Evolutionary conservation across 92 coral and sea anemone species (phyloP), one percentile per base, ranked within the genome.

Genomic region (Siderastrea radians): DNA sequence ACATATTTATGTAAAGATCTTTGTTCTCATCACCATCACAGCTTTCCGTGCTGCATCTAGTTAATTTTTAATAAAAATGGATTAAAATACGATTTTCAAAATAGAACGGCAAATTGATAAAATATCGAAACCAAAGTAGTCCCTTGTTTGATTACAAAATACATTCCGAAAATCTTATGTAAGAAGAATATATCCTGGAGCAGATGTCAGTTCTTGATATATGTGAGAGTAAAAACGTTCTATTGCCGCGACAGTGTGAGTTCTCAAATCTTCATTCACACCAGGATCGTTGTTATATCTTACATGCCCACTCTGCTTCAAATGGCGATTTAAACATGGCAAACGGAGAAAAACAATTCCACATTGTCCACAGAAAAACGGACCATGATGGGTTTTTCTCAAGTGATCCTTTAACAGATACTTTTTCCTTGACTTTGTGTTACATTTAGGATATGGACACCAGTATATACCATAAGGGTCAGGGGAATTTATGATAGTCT

Each of bases 381-480:
- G 74, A 48, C 74, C 74, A 46, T 69, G 74, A 45, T 69, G 74
- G 50, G 74, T 7, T 48, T 69, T 69, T 46, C n/a, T 69, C n/a
- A 69, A 13, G 46, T 69, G 74, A 69, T 69, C 74, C 10, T 4
- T 69, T 0, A 69, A 5, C 3, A 69, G 74, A 6, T 11, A 69
- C 12, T 52, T 45, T 48, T 69, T 69, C 74, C 74, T 69, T 43
- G 74, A 69, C 53, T 69, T 69, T 48, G 3, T 69, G 74, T 45
- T 12, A 12, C 74, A 69, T 69, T 69, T 69, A 8, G 74, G 74
- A 69, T 8, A 69, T 7, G 74, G 74, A 69, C 74, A 69, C 74
- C 53, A 45, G n/a, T n/a, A n/a, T n/a, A n/a, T n/a, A n/a, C n/a
- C n/a, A n/a, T n/a, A n/a, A n/a, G n/a, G n/a, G n/a, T n/a, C n/a